Base-by-base conservation (phyloP, 92 coral and sea anemone species). In the Palythoa heliodiscus region DNA sequence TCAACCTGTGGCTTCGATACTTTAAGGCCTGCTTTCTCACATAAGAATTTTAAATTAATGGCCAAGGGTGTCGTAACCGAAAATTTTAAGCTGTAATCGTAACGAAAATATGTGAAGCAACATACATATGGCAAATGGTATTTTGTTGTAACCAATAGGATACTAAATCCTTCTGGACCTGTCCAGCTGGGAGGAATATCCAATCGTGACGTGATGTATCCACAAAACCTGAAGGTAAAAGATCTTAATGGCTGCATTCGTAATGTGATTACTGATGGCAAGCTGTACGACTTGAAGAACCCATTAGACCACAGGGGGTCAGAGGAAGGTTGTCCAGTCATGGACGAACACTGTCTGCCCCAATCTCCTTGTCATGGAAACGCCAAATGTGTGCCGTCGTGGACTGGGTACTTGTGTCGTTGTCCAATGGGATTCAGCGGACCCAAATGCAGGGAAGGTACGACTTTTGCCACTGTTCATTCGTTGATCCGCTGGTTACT, bases 151-250 rank as follows among this genome's bases (percentile, higher is more conserved):
- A 77, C 37, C 67, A 15, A 86, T 63, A 96, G 99, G 77, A 86
- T 93, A 53, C 79, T 96, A 39, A 91, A 96, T 70, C 77, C 92
- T 19, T 91, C 92, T 47, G 93, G 87, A 4, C 98, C 99, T 22
- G 87, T 96, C 50, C 98, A 96, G 78, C 88, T 96, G 10, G 99
- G 99, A 17, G 99, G 99, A 6, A 76, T 95, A 29, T 89, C 92
- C 10, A 77, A 74, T 22, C 84, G 89, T 14, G 90, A 88, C 73
- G 89, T 95, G 71, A 70, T 78, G 29, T 95, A 92, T 76, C 95
- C 96, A 9, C 20, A 64, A 3, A 73, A 79, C 13, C 91, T 96
- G 11, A 77, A 73, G 66, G 63, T 79, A 58, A 89, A 84, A 9
- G 90, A 82, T 71, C 95, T 87, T 88, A 90, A 78, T 23, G 99